These are phyloP conservation scores for Cataglyphis livida DNA, from an alignment of 2,888 invertebrate genomes.

Conservation along the genomic window DNA sequence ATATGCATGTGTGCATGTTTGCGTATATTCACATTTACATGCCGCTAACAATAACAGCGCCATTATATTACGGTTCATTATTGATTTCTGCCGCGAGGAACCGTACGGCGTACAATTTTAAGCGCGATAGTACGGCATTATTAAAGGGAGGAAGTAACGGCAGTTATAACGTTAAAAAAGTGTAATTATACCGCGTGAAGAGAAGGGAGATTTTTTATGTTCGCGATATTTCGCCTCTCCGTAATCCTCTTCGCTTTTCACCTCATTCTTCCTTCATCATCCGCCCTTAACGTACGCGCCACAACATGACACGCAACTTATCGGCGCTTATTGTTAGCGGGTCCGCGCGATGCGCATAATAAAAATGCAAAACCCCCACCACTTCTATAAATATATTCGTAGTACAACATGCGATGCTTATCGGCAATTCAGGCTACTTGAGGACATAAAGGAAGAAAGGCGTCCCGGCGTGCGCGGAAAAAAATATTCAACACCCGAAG, in stretches of 20 bases:
- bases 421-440: conserved; percentile 57
- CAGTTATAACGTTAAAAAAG: conserved; percentile 38
- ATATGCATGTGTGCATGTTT: conserved; percentile 31
- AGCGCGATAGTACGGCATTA: conserved; percentile 48
- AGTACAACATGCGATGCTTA: conserved; percentile 57
- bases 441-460: conserved; percentile 56
- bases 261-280: background rate
- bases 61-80: conserved; percentile 65
- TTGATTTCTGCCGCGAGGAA: conserved; percentile 65
- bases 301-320: conserved; percentile 60
- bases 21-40: conserved; percentile 57
- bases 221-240: conserved; percentile 58
- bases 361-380: conserved; percentile 47
- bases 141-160: conserved; percentile 20
- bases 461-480: conserved; percentile 20
- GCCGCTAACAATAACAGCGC: conserved; percentile 67
- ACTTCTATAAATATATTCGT: conserved; percentile 61
- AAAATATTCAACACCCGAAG: conserved; percentile 58
- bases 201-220: conserved; percentile 52
- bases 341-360: conserved; percentile 38
- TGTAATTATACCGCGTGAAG: conserved; percentile 58
- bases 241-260: conserved; percentile 14
- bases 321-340: conserved; percentile 12
- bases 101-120: conserved; percentile 51
- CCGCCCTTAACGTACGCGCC: conserved; percentile 10